Conservation (phyloP, 2,113 vertebrate species). For the Camelus bactrianus region DNA sequence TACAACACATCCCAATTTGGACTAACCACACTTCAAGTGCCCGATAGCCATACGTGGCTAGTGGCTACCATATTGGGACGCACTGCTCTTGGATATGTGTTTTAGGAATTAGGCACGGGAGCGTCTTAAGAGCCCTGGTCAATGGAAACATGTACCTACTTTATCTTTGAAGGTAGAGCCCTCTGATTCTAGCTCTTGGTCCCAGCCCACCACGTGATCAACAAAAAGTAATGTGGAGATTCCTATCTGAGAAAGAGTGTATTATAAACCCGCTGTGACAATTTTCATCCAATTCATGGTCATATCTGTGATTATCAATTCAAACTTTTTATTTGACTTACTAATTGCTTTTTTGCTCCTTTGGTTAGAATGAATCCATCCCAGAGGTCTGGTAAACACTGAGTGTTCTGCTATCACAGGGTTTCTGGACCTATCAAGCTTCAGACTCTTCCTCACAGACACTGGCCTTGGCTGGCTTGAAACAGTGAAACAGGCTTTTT, state of each 20-base stretch:
- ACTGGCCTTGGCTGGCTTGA: background rate
- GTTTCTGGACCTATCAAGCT: background rate
- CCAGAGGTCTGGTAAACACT: background rate
- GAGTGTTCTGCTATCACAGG: background rate
- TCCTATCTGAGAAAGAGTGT: background rate
- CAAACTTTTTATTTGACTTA: background rate
- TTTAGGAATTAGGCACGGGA: background rate
- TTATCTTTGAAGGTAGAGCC: background rate
- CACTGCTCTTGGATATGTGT: background rate
- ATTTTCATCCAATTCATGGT: background rate
- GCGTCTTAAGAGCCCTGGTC: background rate
- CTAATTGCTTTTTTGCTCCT: background rate
- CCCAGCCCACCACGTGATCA: background rate
- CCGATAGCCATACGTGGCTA: background rate
- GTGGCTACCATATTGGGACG: background rate
- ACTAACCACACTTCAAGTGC: background rate
- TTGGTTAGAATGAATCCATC: background rate
- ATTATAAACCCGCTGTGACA: background rate
- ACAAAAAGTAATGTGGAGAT: background rate
- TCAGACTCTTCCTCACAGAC: background rate
- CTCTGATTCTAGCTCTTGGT: background rate
- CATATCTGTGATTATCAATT: background rate
- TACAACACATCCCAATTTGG: background rate
- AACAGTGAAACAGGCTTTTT: background rate
- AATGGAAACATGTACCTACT: accelerated